These are phyloP conservation scores for Rhagonycha lutea DNA, from an alignment of 2,888 invertebrate species.

Conservation along the genomic window DNA sequence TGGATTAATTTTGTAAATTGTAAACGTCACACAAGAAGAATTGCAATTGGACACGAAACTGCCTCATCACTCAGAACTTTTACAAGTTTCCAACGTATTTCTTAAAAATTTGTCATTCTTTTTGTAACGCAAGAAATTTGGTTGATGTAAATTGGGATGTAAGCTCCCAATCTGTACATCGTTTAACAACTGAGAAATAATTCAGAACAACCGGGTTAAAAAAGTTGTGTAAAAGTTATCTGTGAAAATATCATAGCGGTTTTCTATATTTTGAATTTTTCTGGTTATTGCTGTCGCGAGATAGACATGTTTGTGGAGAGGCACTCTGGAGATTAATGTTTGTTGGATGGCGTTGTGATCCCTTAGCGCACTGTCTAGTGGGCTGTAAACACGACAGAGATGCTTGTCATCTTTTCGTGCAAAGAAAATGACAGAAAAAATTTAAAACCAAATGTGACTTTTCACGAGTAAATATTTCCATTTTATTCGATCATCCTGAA, in stretches of 20 bases:
- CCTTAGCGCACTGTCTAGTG: conserved; percentile 23
- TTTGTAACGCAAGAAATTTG: not conserved
- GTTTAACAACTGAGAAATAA: not conserved
- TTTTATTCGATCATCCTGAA: not conserved
- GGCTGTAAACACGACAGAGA: conserved; percentile 24
- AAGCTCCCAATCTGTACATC: not conserved
- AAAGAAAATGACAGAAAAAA: conserved; percentile 16
- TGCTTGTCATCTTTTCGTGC: conserved; percentile 28
- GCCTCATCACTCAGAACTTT: not conserved
- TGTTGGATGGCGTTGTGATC: conserved; percentile 24
- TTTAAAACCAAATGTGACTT: conserved; percentile 14
- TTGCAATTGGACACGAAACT: not conserved
- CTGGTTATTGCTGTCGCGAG: conserved; percentile 21
- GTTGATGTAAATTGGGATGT: not conserved
- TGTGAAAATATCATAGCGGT: not conserved
- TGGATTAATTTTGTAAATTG: not conserved
- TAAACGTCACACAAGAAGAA: not conserved
- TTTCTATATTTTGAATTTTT: conserved; percentile 20
- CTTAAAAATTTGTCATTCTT: not conserved
- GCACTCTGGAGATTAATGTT: conserved; percentile 30
- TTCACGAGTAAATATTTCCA: not conserved
- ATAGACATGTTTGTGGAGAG: conserved; percentile 24
- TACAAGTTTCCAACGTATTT: not conserved
- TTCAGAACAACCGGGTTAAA: not conserved
- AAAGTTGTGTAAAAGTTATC: not conserved